These are phyloP conservation scores for Limnephilus auricula DNA, from an alignment of 2,888 invertebrate genomes.

Conservation along the genomic window DNA sequence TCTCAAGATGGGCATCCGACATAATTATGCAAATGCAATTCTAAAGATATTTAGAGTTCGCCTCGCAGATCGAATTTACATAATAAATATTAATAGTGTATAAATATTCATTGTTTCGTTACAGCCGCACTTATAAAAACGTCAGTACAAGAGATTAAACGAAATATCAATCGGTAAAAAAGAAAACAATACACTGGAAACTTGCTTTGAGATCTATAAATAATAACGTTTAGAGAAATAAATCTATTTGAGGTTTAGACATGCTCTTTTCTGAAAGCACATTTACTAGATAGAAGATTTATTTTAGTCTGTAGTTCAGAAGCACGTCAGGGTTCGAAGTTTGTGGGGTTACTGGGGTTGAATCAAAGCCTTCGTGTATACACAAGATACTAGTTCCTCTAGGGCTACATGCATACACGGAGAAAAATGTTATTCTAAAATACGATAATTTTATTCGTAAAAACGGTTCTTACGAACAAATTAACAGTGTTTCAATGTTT, in stretches of 20 bases:
- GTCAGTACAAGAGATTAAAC: constrained; percentile 12
- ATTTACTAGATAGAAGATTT: not conserved
- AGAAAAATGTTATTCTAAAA: no score
- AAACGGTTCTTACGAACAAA: no score
- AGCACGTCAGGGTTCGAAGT: not conserved
- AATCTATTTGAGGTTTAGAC: not conserved
- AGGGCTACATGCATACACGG: not conserved
- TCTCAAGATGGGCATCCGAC: constrained; percentile 11
- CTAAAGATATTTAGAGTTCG: constrained; percentile 37
- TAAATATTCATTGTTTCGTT: constrained; percentile 43
- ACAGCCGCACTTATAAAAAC: not conserved
- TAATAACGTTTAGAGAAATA: not conserved
- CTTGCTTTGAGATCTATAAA: not conserved
- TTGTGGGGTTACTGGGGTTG: not conserved
- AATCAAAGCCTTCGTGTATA: not conserved
- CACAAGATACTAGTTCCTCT: not conserved
- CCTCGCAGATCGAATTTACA: constrained; percentile 31
- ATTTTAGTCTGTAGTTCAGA: not conserved
- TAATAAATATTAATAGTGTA: constrained; percentile 35
- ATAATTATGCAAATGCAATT: constrained; percentile 33
- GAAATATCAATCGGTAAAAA: not conserved
- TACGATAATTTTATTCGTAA: no score
- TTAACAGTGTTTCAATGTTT: no score
- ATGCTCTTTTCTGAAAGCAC: not conserved
- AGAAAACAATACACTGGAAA: not conserved